Evolutionary conservation across 2,888 invertebrate genomes (phyloP).

Genomic region (Lagria hirta): DNA sequence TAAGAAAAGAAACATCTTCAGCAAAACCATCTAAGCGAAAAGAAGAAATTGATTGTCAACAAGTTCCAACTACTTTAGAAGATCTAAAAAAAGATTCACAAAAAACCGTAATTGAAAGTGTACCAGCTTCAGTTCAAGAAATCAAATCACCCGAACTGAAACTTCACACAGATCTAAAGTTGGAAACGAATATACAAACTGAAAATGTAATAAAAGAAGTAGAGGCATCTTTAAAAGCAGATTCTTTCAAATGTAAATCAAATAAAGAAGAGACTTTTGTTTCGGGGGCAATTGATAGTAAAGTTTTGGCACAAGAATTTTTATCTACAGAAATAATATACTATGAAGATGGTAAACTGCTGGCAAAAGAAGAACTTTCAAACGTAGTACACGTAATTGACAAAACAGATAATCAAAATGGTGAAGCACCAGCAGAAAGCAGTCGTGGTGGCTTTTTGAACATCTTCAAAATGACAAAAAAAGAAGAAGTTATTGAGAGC

Average conservation of each 20-base stretch:
- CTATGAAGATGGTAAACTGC: constrained; percentile 26
- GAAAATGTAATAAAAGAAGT: constrained; percentile 4
- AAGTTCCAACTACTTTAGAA: no score
- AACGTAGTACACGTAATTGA: no score
- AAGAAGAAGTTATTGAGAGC: no score
- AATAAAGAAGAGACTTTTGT: constrained; percentile 11
- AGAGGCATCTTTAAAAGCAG: constrained; percentile 5
- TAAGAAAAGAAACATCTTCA: no score
- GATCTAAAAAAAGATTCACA: no score
- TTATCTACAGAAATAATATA: constrained; percentile 23
- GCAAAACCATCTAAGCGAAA: no score
- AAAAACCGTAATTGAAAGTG: neutral
- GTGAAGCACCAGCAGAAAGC: no score
- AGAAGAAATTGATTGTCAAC: no score
- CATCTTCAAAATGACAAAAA: no score
- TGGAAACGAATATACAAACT: neutral
- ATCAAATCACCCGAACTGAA: constrained; percentile 12
- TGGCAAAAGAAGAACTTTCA: neutral
- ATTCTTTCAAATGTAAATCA: constrained; percentile 20
- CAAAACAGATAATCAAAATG: no score
- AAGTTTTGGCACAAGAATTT: constrained; percentile 13
- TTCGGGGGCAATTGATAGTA: neutral
- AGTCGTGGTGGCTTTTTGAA: no score
- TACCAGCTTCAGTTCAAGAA: constrained; percentile 4
- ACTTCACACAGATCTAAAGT: constrained; percentile 7